Evolutionary conservation across 2,888 invertebrate species (phyloP).

Genomic region (Drosophila mimica): DNA sequence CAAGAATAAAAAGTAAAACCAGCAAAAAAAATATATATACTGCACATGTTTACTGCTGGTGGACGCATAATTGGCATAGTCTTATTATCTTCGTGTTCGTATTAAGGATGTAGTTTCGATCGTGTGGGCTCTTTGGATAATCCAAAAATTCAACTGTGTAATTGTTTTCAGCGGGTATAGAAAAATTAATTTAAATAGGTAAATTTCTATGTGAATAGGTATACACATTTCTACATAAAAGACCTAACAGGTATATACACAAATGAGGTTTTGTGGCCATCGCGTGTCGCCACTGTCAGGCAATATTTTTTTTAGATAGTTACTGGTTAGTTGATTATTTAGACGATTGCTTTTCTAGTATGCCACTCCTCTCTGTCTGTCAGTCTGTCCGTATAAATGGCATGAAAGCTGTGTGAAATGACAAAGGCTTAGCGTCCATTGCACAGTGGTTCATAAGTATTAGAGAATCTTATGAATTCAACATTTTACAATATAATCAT

Average conservation of each 20-base stretch:
- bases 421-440: constrained; percentile 50
- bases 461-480: neutral
- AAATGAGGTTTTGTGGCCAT: constrained; percentile 51
- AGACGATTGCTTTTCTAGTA: constrained; percentile 42
- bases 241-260: constrained; percentile 20
- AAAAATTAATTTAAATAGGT: constrained; percentile 23
- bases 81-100: constrained; percentile 68
- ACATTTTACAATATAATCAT: neutral
- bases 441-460: constrained; percentile 37
- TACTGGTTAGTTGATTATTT: constrained; percentile 44
- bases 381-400: constrained; percentile 58
- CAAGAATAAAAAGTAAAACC: constrained; percentile 15
- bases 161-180: constrained; percentile 37
- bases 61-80: constrained; percentile 73
- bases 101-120: constrained; percentile 54
- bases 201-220: neutral
- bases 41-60: no score
- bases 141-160: constrained; percentile 74
- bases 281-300: constrained; percentile 58
- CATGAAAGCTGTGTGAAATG: constrained; percentile 66
- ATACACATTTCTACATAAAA: neutral
- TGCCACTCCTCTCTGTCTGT: constrained; percentile 63
- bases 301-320: constrained; percentile 62
- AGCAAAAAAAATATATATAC: constrained; percentile 17
- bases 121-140: constrained; percentile 34